Percentiles rank a stretch among this genome's conserved stretches.
Conservation (phyloP, 2,113 vertebrate genomes). For the Python bivittatus region DNA sequence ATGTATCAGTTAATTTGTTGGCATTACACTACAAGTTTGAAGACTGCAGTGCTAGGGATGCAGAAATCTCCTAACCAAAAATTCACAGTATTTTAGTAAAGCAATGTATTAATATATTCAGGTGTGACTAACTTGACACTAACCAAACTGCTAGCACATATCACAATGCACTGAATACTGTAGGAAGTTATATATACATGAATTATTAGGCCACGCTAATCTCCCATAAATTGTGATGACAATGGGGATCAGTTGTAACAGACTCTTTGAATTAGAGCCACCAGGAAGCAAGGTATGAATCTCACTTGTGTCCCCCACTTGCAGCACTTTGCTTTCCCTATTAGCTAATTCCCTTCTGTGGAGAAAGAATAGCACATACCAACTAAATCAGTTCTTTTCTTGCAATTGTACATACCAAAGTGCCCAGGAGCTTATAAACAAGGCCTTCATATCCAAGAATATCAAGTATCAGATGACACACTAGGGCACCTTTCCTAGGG, state of each 20-base stretch:
- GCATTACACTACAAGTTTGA: neutral
- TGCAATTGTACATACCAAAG: neutral
- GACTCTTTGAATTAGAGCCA: neutral
- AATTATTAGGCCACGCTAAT: no score
- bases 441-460: neutral
- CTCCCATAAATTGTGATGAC: neutral
- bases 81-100: neutral
- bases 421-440: neutral
- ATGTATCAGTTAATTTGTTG: neutral
- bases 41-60: neutral
- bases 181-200: neutral
- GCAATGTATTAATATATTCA: neutral
- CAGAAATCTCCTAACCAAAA: neutral
- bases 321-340: neutral
- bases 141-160: neutral
- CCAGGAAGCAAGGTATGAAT: neutral
- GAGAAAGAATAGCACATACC: neutral
- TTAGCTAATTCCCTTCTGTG: neutral
- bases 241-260: neutral
- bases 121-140: neutral
- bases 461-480: neutral
- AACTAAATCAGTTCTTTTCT: neutral
- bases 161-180: neutral
- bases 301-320: neutral
- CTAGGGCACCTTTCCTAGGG: neutral